Conservation (phyloP, 2,797 vertebrate species). For the Astyanax mexicanus region DNA sequence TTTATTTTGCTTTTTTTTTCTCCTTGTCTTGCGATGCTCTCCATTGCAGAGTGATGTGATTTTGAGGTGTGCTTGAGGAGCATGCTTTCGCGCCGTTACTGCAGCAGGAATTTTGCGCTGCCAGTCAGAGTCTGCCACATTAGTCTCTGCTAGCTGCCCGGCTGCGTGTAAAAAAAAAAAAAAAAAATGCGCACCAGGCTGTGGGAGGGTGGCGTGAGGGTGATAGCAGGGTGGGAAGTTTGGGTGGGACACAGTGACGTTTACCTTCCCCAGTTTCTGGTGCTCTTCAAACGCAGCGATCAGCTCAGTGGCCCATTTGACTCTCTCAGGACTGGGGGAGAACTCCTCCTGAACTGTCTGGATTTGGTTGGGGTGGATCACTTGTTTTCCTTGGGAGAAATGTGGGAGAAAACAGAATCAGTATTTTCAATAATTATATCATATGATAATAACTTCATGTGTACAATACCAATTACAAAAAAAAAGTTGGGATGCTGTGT, state of each 20-base stretch:
- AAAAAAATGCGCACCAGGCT: neutral
- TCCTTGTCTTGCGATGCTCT: constrained; percentile 44
- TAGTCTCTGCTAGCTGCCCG: neutral
- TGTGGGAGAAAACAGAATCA: constrained; percentile 43
- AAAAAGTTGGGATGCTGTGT: no score
- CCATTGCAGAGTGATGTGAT: neutral
- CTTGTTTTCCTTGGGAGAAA: constrained; percentile 89
- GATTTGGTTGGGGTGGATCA: constrained; percentile 97
- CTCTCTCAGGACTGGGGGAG: constrained; percentile 88
- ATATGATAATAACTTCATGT: constrained; percentile 47
- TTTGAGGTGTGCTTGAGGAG: neutral
- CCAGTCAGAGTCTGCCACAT: neutral
- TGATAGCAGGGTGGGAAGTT: neutral
- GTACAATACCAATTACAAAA: no score
- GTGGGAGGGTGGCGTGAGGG: neutral
- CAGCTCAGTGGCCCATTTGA: constrained; percentile 92
- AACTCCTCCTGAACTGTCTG: constrained; percentile 94
- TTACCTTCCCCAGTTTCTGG: constrained; percentile 95
- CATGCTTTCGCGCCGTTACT: neutral
- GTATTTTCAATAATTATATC: no score
- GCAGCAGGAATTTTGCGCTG: neutral
- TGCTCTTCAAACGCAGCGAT: constrained; percentile 92
- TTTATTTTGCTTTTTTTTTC: constrained; percentile 86
- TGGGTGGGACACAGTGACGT: constrained; percentile 5
- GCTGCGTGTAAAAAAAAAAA: neutral